Conservation (phyloP, 2,113 vertebrate genomes). For the Pampusana beccarii region DNA sequence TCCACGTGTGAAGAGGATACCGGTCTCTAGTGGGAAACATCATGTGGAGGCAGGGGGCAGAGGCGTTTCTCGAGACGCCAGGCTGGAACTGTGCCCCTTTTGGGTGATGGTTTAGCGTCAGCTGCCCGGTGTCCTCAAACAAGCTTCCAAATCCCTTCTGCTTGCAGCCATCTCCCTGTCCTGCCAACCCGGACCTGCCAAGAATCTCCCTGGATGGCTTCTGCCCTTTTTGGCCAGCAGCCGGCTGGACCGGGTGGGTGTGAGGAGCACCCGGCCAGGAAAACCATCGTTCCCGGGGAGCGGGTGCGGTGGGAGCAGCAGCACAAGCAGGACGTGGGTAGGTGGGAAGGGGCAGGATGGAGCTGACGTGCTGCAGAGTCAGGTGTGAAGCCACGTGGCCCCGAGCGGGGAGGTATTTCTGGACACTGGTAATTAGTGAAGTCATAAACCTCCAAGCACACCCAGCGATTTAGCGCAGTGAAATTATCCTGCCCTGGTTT, state of each 20-base stretch:
- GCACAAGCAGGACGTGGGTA: background rate
- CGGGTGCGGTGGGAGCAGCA: background rate
- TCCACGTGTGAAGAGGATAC: background rate
- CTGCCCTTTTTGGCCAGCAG: background rate
- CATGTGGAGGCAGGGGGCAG: background rate
- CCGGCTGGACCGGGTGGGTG: background rate
- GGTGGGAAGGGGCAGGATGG: background rate
- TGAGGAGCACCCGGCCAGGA: background rate
- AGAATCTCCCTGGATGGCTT: background rate
- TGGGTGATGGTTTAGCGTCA: background rate
- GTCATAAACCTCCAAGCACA: background rate
- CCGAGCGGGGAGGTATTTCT: background rate
- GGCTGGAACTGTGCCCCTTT: background rate
- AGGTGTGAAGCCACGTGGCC: background rate
- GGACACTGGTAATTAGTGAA: constrained; percentile 16
- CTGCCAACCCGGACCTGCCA: background rate
- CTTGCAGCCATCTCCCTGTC: background rate
- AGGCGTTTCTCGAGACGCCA: background rate
- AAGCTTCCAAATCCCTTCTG: background rate
- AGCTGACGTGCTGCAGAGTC: background rate
- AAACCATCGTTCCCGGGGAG: background rate
- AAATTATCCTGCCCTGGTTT: background rate
- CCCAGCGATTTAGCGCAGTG: background rate
- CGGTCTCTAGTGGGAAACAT: background rate
- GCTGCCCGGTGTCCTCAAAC: background rate